Evolutionary conservation across 2,888 invertebrate species (phyloP), one percentile per base, ranked within the genome.

Genomic region (Drosophila cognata): DNA sequence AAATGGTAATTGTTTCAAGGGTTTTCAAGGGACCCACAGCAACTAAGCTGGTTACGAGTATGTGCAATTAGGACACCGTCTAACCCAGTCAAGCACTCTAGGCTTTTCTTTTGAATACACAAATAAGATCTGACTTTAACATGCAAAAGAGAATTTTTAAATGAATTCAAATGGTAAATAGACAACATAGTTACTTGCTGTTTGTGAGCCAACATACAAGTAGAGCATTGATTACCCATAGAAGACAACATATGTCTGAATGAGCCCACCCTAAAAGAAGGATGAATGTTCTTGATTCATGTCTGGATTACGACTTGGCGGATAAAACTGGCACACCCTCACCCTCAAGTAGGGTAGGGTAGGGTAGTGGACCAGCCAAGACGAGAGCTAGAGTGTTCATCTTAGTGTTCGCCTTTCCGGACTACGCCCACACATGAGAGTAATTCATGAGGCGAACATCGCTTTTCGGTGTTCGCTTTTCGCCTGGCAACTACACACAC

Each of bases 271-370:
- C 35, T n/a, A 56, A 13, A 56, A 28, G 33, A 33, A 38, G 58
- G 51, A 50, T 61, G 50, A 60, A 53, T 65, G 74, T 60, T 62
- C 65, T 59, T 75, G 65, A 38, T 62, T 64, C 55, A 58, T 72
- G 57, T 46, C 71, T 59, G 71, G 77, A 81, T 79, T 84, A 84
- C 67, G 74, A 60, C 79, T 50, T 48, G 60, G 64, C 83, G 71
- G 83, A 81, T 83, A 83, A 82, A 74, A 73, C 75, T 75, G 77
- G 63, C 75, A 69, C 72, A 68, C 74, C 46, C 51, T 7, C 50
- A 46, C 46, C 21, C 21, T 16, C 43, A n/a, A 41, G n/a, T 41
- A 11, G n/a, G n/a, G 41, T 10, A 16, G 16, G 6, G 16, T 41
- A 4, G 10, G 55, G 36, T 16, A 31, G 16, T 28, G 43, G 43